Percentiles rank a stretch among this genome's conserved stretches.
phyloP scores from a whole-genome alignment of 2,797 vertebrate species.

The Spinus pinus region DNA sequence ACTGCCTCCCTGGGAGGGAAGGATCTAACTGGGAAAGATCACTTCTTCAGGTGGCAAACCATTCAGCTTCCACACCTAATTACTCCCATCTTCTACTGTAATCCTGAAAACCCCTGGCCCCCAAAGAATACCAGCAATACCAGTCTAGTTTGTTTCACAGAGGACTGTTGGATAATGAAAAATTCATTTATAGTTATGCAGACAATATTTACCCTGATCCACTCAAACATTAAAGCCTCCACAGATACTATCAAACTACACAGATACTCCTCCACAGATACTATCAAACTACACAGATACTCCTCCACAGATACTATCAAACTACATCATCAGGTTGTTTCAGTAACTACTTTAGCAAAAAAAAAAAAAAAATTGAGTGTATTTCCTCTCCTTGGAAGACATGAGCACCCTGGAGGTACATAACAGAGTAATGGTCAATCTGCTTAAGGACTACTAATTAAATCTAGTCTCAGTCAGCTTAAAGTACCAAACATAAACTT shows the following conservation, averaged over 20 bases:
- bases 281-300: too few species aligned
- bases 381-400: background rate
- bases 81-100: background rate
- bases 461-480: background rate
- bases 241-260: background rate
- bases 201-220: background rate
- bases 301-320: background rate
- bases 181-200: background rate
- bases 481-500: background rate
- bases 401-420: background rate
- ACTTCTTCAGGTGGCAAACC: background rate
- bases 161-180: background rate
- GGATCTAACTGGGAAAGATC: background rate
- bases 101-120: background rate
- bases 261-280: background rate
- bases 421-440: background rate
- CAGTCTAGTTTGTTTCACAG: background rate
- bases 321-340: background rate
- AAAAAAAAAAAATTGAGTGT: background rate
- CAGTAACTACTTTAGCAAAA: background rate
- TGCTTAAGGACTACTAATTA: background rate
- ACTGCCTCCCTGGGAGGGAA: background rate
- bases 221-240: background rate
- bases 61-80: background rate
- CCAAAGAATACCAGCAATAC: background rate